Base-by-base conservation (phyloP, 2,113 vertebrate genomes). In the Corydoras maculifer region DNA sequence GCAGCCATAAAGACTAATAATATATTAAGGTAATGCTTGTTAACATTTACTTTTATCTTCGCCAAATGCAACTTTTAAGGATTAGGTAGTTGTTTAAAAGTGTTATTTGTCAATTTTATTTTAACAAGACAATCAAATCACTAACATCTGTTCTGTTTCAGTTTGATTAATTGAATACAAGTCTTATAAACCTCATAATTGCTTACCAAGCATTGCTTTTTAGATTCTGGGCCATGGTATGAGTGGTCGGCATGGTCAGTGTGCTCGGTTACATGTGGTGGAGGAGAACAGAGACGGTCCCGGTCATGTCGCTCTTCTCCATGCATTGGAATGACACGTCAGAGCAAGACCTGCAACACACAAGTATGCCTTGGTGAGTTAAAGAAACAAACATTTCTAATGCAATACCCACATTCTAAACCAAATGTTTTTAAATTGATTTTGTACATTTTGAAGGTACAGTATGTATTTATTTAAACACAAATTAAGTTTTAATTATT, bases 281-380 rank as follows among this genome's bases (percentile, higher is more conserved):
- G 86, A 14, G 90, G 87, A n/a, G 85, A 87, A 67, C 88, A 89
- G 80, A 78, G 76, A 2, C 84, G 88, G 31, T 79, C 69, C 13
- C 82, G 84, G 0, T 18, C 77, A 57, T 88, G 90, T 74, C 79
- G 35, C 32, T 73, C 73, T 3, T 77, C 83, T 0, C 82, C 86
- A 29, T 90, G 87, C 78, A 71, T 69, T 0, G 80, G 86, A 7
- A 57, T 82, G 35, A 79, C 68, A 43, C 83, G 78, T 10, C 87
- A 90, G 77, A 89, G 87, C 81, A 91, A 90, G 77, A 88, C 84
- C 58, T 92, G 91, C 65, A 91, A 91, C 82, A 92, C 81, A 9
- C 91, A 92, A 14, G 91, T 91, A 72, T 92, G 91, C 72, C 87
- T 91, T 0, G 91, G 91, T 91, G 68, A 83, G 87, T 78, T 54